These are phyloP conservation scores for Atta cephalotes DNA, from an alignment of 1,140 invertebrate species.

Conservation along the genomic window DNA sequence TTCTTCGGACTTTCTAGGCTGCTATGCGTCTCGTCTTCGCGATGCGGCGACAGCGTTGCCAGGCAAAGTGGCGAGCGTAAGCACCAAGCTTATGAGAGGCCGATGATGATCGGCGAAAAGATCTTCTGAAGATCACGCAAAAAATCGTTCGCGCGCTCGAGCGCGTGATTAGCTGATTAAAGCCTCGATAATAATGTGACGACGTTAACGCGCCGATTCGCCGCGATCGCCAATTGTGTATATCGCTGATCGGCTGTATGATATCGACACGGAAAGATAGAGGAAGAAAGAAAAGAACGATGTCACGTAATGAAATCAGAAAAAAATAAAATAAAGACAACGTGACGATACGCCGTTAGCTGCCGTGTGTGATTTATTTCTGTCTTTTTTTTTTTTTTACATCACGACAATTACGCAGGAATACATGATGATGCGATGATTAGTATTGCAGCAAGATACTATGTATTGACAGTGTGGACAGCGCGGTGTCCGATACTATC, in stretches of 20 bases:
- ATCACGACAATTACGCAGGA: background rate
- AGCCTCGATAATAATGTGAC: slow-evolving; percentile 49
- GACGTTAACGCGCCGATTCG: slow-evolving; percentile 44
- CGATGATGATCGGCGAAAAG: slow-evolving; percentile 18
- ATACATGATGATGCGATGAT: slow-evolving; percentile 31
- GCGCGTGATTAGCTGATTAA: slow-evolving; percentile 53
- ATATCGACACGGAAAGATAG: background rate
- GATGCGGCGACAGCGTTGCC: slow-evolving; percentile 36
- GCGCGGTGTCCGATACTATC: slow-evolving; percentile 1
- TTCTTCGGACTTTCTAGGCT: slow-evolving; percentile 72
- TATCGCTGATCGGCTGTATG: background rate
- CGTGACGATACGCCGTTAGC: slow-evolving; percentile 31
- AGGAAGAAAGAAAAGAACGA: slow-evolving; percentile 2
- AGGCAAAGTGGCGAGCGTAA: slow-evolving; percentile 20
- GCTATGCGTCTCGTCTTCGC: slow-evolving; percentile 31
- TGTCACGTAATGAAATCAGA: slow-evolving; percentile 27
- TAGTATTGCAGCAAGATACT: background rate
- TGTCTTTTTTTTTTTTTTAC: background rate
- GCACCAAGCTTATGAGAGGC: background rate
- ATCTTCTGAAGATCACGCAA: slow-evolving; percentile 48
- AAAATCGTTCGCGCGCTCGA: slow-evolving; percentile 37
- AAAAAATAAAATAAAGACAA: background rate
- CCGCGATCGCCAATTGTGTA: background rate
- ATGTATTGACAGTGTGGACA: slow-evolving; percentile 20
- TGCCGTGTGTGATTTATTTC: slow-evolving; percentile 18